phyloP scores from a whole-genome alignment of 92 coral and sea anemone species.

The Diadumene lineata region DNA sequence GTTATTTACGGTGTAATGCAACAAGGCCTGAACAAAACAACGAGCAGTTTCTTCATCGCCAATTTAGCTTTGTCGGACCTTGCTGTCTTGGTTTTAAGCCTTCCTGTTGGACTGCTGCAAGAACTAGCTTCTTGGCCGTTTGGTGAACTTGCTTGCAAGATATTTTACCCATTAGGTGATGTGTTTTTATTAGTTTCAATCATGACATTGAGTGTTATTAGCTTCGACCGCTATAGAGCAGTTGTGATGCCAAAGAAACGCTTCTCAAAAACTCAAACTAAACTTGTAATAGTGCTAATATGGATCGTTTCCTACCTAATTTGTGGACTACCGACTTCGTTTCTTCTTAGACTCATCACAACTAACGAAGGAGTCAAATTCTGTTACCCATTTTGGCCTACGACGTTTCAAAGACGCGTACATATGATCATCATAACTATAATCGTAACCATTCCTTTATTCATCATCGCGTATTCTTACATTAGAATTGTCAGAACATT shows the following conservation, averaged over 20 bases:
- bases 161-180: constrained; percentile 91
- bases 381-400: constrained; percentile 68
- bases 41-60: constrained; percentile 91
- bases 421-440: constrained; percentile 71
- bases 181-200: constrained; percentile 87
- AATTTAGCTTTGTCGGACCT: constrained; percentile 89
- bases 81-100: constrained; percentile 86
- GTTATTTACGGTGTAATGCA: constrained; percentile 96
- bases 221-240: constrained; percentile 88
- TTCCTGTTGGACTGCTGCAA: constrained; percentile 80
- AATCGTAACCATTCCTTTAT: constrained; percentile 63
- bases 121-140: constrained; percentile 98
- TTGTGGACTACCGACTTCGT: constrained; percentile 79
- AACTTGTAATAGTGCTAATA: constrained; percentile 54
- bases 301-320: constrained; percentile 74
- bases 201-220: constrained; percentile 85
- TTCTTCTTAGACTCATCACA: constrained; percentile 61
- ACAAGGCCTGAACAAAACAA: constrained; percentile 79
- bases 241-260: constrained; percentile 92
- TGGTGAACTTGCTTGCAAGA: constrained; percentile 93
- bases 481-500: constrained; percentile 63
- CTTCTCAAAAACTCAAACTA: constrained; percentile 81
- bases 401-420: constrained; percentile 50
- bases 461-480: constrained; percentile 69
- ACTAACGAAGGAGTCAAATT: constrained; percentile 36